Evolutionary conservation across 1,140 invertebrate genomes (phyloP), one percentile per base, ranked within the genome.

Genomic region (Caenorhabditis briggsae): DNA sequence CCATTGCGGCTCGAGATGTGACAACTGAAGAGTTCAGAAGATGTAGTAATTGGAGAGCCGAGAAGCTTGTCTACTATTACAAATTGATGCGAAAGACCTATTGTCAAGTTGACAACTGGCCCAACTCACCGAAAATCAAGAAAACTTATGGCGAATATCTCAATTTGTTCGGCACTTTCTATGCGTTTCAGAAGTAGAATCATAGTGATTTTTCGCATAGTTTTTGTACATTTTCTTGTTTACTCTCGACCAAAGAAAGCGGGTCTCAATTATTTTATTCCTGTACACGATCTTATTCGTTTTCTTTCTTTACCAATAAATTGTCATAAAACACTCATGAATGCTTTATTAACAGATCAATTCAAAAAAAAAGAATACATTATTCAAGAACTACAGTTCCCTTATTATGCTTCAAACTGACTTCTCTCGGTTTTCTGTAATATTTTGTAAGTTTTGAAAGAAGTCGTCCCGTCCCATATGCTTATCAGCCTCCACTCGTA

Each of bases 11-110:
- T 5, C 14, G 43, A n/a, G 65, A 74, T 20, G 46, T 16, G 46
- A 33, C 65, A n/a, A 46, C 65, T n/a, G 43, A 74, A 18, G 46
- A 46, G 65, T 74, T 18, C 65, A 74, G 65, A 48, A 16, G 65
- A 55, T 89, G 88, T 25, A 86, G 84, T 16, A 86, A 58, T 23
- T 89, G 88, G 88, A 70, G 88, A 50, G 87, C 89, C 43, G 88
- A 89, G 84, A 89, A 89, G 53, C 89, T 89, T 41, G 84, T 89
- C 50, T 88, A 89, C 64, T 89, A 89, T 82, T 89, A 89, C 88
- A 89, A 89, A 83, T 58, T 89, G 55, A 89, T 89, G 88, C 56
- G 88, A 18, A 88, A 87, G 12, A 84, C 61, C 25, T 86, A 86
- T 64, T 86, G 85, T 33, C 85, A 86, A 82, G 78, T 86, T 6